Conservation (phyloP, 2,113 vertebrate genomes). For the Pholis gunnellus region DNA sequence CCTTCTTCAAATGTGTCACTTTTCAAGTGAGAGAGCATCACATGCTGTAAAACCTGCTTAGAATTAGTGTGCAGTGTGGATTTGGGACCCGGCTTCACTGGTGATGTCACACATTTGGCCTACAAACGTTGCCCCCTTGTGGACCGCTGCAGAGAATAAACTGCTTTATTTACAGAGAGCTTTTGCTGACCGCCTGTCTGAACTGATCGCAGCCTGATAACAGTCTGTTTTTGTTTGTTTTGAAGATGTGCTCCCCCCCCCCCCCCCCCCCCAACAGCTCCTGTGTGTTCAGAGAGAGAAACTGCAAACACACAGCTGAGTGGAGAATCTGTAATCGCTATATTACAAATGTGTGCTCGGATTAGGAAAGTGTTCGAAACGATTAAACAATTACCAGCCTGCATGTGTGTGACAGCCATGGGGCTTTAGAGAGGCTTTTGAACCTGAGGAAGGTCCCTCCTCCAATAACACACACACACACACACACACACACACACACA, state of each 20-base stretch:
- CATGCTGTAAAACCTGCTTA: background rate
- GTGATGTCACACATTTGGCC: slow-evolving; percentile 37
- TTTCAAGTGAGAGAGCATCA: background rate
- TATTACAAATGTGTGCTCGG: background rate
- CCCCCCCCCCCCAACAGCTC: slow-evolving; percentile 39
- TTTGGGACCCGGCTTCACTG: background rate
- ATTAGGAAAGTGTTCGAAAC: background rate
- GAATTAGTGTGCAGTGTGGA: background rate
- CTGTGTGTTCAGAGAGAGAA: slow-evolving; percentile 26
- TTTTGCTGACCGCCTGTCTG: slow-evolving; percentile 16
- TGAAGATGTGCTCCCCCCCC: slow-evolving; percentile 9
- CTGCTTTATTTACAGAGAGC: background rate
- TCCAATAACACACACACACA: slow-evolving; percentile 39
- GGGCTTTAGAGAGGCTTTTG: background rate
- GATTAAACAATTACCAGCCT: slow-evolving; percentile 7
- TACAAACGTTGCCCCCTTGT: slow-evolving; percentile 76
- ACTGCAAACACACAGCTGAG: slow-evolving; percentile 3
- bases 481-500: slow-evolving; percentile 24
- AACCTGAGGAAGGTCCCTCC: slow-evolving; percentile 58
- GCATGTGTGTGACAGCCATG: background rate
- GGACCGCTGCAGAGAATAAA: slow-evolving; percentile 51
- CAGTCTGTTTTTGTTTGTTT: slow-evolving; percentile 55
- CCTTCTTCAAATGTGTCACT: background rate
- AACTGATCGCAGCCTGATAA: slow-evolving; percentile 61
- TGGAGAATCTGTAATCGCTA: background rate